phyloP scores from a whole-genome alignment of 64 coral and sea anemone genomes.

The Montipora efflorescens region DNA sequence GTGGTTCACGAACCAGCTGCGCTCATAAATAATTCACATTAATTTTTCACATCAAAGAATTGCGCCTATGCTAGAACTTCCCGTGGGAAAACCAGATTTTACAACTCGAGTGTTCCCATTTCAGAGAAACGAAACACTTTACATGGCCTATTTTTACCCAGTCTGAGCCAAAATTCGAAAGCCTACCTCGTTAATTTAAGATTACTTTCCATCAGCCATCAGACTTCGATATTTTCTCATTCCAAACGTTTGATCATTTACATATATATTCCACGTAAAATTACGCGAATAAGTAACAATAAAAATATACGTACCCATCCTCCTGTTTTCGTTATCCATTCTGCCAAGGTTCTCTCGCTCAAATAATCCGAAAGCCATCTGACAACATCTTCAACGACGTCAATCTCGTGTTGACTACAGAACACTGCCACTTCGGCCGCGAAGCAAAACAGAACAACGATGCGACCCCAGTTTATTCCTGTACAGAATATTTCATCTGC shows the following conservation, averaged over 20 bases:
- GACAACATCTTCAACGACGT: constrained; percentile 62
- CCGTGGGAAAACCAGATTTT: constrained; percentile 38
- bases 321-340: constrained; percentile 85
- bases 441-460: constrained; percentile 78
- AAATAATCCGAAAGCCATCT: constrained; percentile 84
- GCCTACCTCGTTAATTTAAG: too few relatives aligned
- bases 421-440: constrained; percentile 70
- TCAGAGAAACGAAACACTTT: background rate
- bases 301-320: constrained; percentile 73
- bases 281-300: constrained; percentile 20
- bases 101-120: background rate
- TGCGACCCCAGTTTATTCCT: constrained; percentile 90
- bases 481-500: constrained; percentile 82
- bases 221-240: too few relatives aligned
- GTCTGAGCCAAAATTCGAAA: background rate
- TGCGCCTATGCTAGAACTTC: constrained; percentile 28
- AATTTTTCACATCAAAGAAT: background rate
- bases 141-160: background rate
- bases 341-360: constrained; percentile 28
- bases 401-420: constrained; percentile 59
- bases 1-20: constrained; percentile 17
- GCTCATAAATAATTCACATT: constrained; percentile 27
- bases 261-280: background rate
- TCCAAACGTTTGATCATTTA: too few relatives aligned
- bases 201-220: too few relatives aligned